These are phyloP conservation scores for Aleiodes alternator DNA, from an alignment of 2,888 invertebrate species.

Conservation along the genomic window DNA sequence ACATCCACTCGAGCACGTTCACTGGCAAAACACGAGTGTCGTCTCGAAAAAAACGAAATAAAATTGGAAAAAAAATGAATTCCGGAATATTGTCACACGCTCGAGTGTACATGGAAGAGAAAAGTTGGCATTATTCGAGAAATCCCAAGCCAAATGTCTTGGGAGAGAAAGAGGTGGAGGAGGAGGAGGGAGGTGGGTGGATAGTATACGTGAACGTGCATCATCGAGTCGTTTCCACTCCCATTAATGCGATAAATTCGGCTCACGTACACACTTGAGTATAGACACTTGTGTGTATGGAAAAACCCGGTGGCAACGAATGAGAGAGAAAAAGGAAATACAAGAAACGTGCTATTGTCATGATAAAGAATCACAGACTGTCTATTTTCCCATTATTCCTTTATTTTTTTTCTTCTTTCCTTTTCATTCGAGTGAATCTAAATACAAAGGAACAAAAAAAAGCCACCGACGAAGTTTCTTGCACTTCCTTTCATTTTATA, in stretches of 20 bases:
- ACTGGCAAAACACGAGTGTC: background rate
- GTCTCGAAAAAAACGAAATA: constrained; percentile 24
- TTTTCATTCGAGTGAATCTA: background rate
- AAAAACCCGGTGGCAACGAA: constrained; percentile 20
- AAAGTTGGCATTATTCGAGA: constrained; percentile 30
- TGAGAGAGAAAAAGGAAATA: constrained; percentile 6
- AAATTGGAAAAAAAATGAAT: constrained; percentile 14
- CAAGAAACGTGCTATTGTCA: constrained; percentile 15
- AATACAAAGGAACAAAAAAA: constrained; percentile 5
- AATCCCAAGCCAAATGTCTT: background rate
- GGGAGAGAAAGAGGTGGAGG: background rate
- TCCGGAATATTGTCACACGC: constrained; percentile 23
- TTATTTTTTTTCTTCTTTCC: too few species aligned
- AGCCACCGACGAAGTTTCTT: constrained; percentile 14
- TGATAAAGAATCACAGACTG: constrained; percentile 31
- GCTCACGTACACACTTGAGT: constrained; percentile 22
- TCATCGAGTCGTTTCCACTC: constrained; percentile 29
- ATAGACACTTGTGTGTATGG: constrained; percentile 14
- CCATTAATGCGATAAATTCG: constrained; percentile 35
- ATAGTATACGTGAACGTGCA: constrained; percentile 25
- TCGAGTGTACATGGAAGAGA: background rate
- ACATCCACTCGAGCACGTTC: constrained; percentile 41
- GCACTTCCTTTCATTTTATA: background rate
- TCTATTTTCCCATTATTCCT: constrained; percentile 15
- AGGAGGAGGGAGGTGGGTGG: background rate